Base-by-base conservation (phyloP, 2,113 vertebrate species). In the Syngnathus floridae region DNA sequence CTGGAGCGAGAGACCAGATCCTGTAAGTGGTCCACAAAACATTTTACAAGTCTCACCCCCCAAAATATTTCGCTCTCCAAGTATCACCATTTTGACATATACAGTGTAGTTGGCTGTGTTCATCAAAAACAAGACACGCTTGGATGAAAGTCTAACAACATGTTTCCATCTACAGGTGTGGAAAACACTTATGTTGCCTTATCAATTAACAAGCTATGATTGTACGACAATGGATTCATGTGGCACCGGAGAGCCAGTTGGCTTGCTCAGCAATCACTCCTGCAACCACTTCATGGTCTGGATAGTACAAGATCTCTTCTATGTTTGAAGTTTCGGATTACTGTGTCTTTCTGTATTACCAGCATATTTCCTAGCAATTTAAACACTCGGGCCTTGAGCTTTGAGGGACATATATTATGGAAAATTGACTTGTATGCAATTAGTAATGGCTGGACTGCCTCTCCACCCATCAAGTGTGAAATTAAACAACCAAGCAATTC, bases 131-230 rank as follows among this genome's bases (percentile, higher is more conserved):
- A 10, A 40, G 40, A 41, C 7, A 41, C 11, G 40, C 40, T 46
- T 55, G 13, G 14, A 22, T 31, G 26, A 55, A 54, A 12, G 21
- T 61, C 19, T 26, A 16, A 1, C 0, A 2, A 14, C 70, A 38
- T 55, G n/a, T 10, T 75, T 80, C 61, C 43, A 60, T 80, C 64
- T 66, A 17, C 84, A 91, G 90, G 90, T 88, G 90, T 89, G 76
- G 90, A 91, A 82, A 91, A 91, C 84, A 91, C 88, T 17, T 91
- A 91, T 26, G 86, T 90, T 71, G 89, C 86, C 66, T 84, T 91
- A 82, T 83, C 89, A 65, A 78, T 90, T 46, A 89, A 90, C 70
- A 87, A 85, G 76, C 73, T 83, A 63, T 90, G 81, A 86, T 12
- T 40, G 58, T 3, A 51, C 58, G 70, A 19, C 22, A 0, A 1